Evolutionary conservation across 2,888 invertebrate genomes (phyloP), one percentile per base, ranked within the genome.

Genomic region (Pyralis farinalis): DNA sequence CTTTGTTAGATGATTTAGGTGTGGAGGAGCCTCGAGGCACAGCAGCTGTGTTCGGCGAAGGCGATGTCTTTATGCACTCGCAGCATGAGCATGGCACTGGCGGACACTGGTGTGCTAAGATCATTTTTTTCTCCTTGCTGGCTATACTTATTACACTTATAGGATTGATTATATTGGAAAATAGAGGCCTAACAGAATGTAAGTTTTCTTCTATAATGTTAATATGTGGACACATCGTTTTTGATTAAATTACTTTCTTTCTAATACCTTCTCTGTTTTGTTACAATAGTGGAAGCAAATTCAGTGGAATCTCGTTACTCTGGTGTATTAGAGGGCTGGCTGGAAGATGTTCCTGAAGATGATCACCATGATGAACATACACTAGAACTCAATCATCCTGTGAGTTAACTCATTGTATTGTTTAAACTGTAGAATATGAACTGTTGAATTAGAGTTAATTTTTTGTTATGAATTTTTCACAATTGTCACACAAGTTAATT

Each of bases 31-130:
- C 82, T 63, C 83, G 85, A 65, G 87, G 87, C 8, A 88, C 88
- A 16, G 74, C 86, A 12, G 88, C 87, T 38, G 69, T 67, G 34
- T 66, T 88, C 9, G 88, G 91, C 21, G 91, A 90, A 54, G 94
- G 95, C 38, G 95, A 95, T 77, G 90, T 94, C 46, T 93, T 93
- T 58, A 92, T 96, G 64, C 96, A 96, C 70, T 91, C 95, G 12
- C 92, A 94, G 36, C 93, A 94, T 55, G 95, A 96, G 30, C 92
- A 91, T 55, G 92, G 92, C 32, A 94, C 95, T 9, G 95, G 95
- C 31, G 96, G 96, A 22, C 95, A 95, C 67, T 93, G 95, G 91
- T 95, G 95, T 77, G 95, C 96, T 25, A 95, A 95, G 82, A 89
- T 96, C 41, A 91, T 96, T 59, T 96, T 96, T 78, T 95, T 96